phyloP scores from a whole-genome alignment of 2,113 vertebrate species.

The Chloebia gouldiae region DNA sequence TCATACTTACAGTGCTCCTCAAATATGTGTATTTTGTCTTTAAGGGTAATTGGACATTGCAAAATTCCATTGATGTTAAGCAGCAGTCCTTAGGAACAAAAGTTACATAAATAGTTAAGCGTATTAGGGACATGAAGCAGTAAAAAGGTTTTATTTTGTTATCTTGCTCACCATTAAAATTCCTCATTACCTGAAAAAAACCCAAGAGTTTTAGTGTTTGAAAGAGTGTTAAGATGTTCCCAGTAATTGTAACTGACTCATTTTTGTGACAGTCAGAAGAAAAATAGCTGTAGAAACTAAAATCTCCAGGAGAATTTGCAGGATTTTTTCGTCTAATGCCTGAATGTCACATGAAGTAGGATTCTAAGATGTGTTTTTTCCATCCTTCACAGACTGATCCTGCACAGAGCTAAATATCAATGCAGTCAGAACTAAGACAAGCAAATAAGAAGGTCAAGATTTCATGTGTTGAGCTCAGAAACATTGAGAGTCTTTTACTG shows the following conservation, averaged over 20 bases:
- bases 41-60: neutral
- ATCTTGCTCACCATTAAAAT: neutral
- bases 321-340: conserved; percentile 16
- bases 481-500: neutral
- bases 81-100: neutral
- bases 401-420: neutral
- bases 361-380: conserved; percentile 18
- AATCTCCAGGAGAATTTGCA: conserved; percentile 18
- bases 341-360: neutral
- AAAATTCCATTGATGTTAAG: neutral
- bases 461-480: neutral
- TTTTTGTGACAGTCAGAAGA: conserved; percentile 8
- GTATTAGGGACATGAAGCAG: neutral
- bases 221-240: neutral
- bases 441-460: neutral
- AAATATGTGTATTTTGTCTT: neutral
- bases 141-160: conserved; percentile 9
- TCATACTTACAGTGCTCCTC: neutral
- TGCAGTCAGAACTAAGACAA: neutral
- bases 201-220: neutral
- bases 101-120: neutral
- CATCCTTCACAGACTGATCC: neutral
- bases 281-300: conserved; percentile 19
- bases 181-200: neutral
- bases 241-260: conserved; percentile 35